phyloP scores from a whole-genome alignment of 2,113 vertebrate genomes.

The Vidua macroura region DNA sequence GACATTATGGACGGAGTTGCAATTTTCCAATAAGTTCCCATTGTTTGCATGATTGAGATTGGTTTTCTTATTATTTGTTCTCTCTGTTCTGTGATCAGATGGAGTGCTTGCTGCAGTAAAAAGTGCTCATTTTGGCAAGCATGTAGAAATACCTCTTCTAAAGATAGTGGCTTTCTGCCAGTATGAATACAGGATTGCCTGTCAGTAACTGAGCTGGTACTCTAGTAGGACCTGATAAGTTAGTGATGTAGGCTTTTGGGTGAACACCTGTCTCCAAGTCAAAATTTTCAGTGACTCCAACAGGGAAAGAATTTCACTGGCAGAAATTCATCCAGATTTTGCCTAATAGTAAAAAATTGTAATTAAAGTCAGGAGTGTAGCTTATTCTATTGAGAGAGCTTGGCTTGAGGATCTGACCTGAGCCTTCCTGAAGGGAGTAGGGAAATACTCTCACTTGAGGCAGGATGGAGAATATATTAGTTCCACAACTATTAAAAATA shows the following conservation, averaged over 20 bases:
- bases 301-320: neutral
- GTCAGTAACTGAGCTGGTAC: neutral
- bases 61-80: neutral
- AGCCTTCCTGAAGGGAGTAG: neutral
- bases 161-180: neutral
- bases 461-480: neutral
- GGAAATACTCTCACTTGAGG: neutral
- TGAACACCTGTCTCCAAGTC: neutral
- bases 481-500: neutral
- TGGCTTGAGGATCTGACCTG: neutral
- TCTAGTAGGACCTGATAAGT: neutral
- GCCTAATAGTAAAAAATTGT: neutral
- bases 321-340: neutral
- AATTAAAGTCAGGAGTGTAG: rapidly evolving
- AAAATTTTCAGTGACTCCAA: neutral
- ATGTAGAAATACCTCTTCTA: neutral
- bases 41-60: neutral
- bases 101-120: neutral
- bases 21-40: neutral
- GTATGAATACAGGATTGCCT: neutral
- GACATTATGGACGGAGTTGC: neutral
- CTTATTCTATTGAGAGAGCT: neutral
- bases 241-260: neutral
- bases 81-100: neutral
- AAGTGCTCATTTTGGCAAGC: neutral